Percentiles rank a stretch among this genome's conserved stretches.
Conservation (phyloP, 2,797 vertebrate genomes). For the Sebastes matsubarae region DNA sequence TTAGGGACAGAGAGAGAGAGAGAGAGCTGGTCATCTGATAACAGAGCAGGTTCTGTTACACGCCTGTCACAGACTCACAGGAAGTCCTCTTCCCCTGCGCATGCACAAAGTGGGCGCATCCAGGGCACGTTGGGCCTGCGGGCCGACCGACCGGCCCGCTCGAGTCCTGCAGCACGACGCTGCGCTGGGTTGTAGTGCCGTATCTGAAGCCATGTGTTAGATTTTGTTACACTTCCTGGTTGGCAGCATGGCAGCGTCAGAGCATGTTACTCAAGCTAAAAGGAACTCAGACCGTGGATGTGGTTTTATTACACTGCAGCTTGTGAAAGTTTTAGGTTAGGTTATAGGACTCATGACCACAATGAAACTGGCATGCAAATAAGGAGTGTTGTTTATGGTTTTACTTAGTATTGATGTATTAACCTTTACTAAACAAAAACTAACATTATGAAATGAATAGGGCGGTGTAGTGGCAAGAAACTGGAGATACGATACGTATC, state of each 20-base stretch:
- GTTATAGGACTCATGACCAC: background rate
- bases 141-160: conserved; percentile 31
- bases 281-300: conserved; percentile 49
- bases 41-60: conserved; percentile 89
- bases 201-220: conserved; percentile 55
- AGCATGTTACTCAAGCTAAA: conserved; percentile 49
- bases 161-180: conserved; percentile 18
- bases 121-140: conserved; percentile 13
- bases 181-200: background rate
- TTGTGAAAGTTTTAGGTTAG: conserved; percentile 29
- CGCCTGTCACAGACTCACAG: conserved; percentile 81
- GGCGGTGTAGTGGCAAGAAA: no score
- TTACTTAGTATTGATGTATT: background rate
- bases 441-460: background rate
- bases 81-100: conserved; percentile 79
- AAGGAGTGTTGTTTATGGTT: background rate
- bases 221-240: conserved; percentile 66
- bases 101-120: conserved; percentile 57
- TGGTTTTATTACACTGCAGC: conserved; percentile 48
- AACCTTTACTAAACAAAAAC: background rate
- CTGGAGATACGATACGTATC: no score
- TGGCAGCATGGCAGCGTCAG: conserved; percentile 49
- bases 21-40: conserved; percentile 88
- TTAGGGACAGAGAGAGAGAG: conserved; percentile 64
- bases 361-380: background rate